phyloP scores from a whole-genome alignment of 2,888 invertebrate genomes.

The Tineola bisselliella region DNA sequence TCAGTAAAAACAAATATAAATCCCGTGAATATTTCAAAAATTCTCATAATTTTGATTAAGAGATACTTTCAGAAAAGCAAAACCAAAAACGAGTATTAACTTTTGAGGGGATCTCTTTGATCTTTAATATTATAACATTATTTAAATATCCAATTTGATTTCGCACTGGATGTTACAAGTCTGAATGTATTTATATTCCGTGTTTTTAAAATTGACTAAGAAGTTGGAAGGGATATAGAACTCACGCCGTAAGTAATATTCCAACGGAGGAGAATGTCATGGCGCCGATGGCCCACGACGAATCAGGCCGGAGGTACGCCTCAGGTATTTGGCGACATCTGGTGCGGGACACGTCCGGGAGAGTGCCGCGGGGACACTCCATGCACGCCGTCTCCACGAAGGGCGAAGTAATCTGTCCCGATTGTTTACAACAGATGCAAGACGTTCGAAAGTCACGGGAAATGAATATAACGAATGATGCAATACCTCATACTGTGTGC shows the following conservation, averaged over 20 bases:
- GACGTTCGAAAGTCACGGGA: no score
- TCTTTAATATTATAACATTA: not conserved
- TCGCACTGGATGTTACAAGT: not conserved
- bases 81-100: not conserved
- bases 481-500: constrained; percentile 84
- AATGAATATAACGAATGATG: constrained; percentile 23
- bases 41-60: not conserved
- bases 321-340: constrained; percentile 82
- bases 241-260: constrained; percentile 78
- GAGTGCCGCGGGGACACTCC: constrained; percentile 82
- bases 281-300: constrained; percentile 92
- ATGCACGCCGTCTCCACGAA: constrained; percentile 85
- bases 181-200: not conserved
- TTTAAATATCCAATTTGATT: not conserved
- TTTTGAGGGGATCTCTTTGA: not conserved
- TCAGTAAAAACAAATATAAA: no score
- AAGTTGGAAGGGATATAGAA: constrained; percentile 22
- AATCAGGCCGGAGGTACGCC: constrained; percentile 81
- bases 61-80: not conserved
- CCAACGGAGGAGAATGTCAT: constrained; percentile 90
- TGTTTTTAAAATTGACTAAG: constrained; percentile 16
- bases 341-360: constrained; percentile 81
- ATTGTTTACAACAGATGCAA: not conserved
- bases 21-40: not conserved
- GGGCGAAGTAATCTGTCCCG: constrained; percentile 53